These are phyloP conservation scores for Micrasema longulum DNA, from an alignment of 1,140 invertebrate species.

Conservation along the genomic window DNA sequence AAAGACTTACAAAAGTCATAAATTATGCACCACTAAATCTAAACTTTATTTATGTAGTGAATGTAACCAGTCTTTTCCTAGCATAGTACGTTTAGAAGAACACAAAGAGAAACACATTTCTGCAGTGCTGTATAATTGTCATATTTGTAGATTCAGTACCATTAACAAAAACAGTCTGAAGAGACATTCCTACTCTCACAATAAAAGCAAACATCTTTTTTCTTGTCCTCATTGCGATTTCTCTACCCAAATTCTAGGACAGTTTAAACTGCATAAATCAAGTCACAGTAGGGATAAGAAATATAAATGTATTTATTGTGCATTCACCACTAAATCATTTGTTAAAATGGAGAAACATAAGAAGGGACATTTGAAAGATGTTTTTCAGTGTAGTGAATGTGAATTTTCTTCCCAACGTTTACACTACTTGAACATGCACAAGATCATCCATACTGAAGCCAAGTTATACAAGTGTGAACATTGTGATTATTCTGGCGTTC, in stretches of 20 bases:
- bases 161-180: neutral
- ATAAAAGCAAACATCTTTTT: neutral
- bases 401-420: conserved; percentile 3
- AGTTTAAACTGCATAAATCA: conserved; percentile 12
- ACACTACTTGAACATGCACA: conserved; percentile 18
- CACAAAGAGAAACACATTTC: neutral
- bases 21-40: neutral
- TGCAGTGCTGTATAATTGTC: neutral
- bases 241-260: neutral
- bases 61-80: conserved; percentile 2
- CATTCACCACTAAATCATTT: neutral
- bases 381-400: conserved; percentile 11
- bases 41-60: conserved; percentile 1
- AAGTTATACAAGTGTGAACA: conserved; percentile 12
- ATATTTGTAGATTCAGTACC: neutral
- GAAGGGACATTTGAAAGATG: neutral
- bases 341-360: neutral
- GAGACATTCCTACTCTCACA: conserved; percentile 9
- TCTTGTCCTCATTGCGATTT: neutral
- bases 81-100: conserved; percentile 3
- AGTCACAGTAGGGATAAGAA: neutral
- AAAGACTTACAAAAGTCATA: conserved; percentile 26
- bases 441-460: neutral
- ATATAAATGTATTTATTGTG: neutral
- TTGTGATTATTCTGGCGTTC: conserved; percentile 2